Evolutionary conservation across 2,797 vertebrate species (phyloP), one percentile per base, ranked within the genome.

Genomic region (Rhinogobio ventralis): DNA sequence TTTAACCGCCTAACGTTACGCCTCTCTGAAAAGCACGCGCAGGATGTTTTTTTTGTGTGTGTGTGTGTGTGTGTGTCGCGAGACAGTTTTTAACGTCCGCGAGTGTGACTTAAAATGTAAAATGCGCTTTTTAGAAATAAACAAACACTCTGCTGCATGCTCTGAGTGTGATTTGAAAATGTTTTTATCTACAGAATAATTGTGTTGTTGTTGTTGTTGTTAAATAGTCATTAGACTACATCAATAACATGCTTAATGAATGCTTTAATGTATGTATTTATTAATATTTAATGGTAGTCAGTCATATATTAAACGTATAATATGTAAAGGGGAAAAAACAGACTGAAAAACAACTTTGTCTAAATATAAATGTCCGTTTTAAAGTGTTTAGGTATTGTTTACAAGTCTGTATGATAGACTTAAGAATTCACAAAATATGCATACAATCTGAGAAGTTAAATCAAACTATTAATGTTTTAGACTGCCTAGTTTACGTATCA

Each of bases 1-100:
- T 68, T 69, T 68, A 45, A 33, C 36, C 64, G 49, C 73, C 25
- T 77, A 33, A 39, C 39, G 39, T 39, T 39, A 60, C 64, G 66
- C 7, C 75, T 62, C 64, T 23, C 8, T n/a, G 28, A 76, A 55
- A 42, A 78, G 49, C 82, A 62, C 36, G 75, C 83, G 75, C 83
- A n/a, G 5, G 66, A 36, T 55, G 64, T 69, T 73, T 67, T 15
- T 64, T 1, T 30, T 45, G 11, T 62, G 6, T 19, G n/a, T n/a
- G n/a, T n/a, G n/a, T n/a, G n/a, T n/a, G n/a, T n/a, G n/a, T n/a
- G n/a, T n/a, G n/a, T n/a, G n/a, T n/a, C n/a, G n/a, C 20, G 25
- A 45, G 51, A 76, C 6, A 30, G 19, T 79, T 79, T 30, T 66
- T n/a, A 20, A 1, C 13, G 51, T 57, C 8, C 3, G 30, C 20